Conservation (phyloP, 2,113 vertebrate genomes). For the Bubo scandiacus region DNA sequence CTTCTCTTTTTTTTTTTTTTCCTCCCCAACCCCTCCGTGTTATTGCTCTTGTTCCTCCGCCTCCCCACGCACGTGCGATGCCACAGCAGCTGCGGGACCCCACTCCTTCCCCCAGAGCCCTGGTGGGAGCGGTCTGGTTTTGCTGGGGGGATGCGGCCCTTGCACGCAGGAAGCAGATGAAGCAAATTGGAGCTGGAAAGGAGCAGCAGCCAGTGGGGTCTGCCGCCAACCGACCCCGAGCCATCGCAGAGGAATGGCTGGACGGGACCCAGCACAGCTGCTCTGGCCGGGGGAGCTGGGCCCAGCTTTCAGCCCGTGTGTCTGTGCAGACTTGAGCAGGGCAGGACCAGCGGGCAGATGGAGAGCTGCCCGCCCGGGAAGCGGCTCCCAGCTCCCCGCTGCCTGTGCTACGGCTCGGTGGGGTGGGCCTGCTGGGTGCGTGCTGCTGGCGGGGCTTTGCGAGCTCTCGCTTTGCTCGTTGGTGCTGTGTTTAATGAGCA, state of each 20-base stretch:
- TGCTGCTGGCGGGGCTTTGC: rapidly evolving
- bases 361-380: neutral
- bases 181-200: neutral
- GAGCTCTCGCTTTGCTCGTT: neutral
- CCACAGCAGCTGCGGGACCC: neutral
- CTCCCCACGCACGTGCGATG: neutral
- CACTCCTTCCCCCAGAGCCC: neutral
- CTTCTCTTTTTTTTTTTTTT: neutral
- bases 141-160: neutral
- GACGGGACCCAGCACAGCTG: conserved; percentile 7
- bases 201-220: neutral
- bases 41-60: neutral
- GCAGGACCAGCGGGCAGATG: neutral
- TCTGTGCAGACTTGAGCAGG: neutral
- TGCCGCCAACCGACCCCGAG: neutral
- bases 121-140: neutral
- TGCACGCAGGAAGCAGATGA: neutral
- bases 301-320: neutral
- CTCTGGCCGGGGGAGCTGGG: neutral
- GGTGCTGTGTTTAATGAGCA: rapidly evolving
- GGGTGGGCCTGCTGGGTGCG: neutral
- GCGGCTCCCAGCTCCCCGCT: neutral
- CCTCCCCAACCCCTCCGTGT: rapidly evolving
- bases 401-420: neutral
- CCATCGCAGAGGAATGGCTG: neutral